Base-by-base conservation (phyloP, 1,140 invertebrate genomes). In the Apis laboriosa region DNA sequence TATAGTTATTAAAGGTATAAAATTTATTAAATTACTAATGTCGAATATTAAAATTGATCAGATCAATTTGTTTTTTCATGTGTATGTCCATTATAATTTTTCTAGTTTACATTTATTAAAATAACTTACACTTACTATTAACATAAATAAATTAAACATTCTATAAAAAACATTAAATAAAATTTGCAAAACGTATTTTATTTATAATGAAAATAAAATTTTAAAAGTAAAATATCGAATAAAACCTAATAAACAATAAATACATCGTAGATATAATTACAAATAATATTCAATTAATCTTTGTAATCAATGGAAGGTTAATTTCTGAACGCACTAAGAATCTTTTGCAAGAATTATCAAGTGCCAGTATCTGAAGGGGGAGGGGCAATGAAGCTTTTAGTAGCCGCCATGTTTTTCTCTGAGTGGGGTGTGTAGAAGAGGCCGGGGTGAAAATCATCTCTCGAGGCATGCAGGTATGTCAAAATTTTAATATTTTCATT, bases 381-480 rank as follows among this genome's bases (percentile, higher is more conserved):
- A 88, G 88, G 86, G 90, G 86, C 84, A 88, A 75, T 81, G 76
- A 88, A 86, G 84, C 84, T 89, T 91, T 86, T 92, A 92, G 92
- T 92, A 91, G 92, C 90, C 93, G 93, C 93, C 93, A 94, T 94
- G 93, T 94, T 94, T 94, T 93, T 94, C 91, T 92, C 90, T 90
- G 91, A 93, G 92, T 93, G 93, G 93, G 93, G 92, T 94, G 93
- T 94, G 91, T 94, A 94, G 92, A 92, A 91, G 92, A 92, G 91
- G 91, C 93, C 94, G 93, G 94, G 93, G 93, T 94, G 93, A 93
- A 94, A 93, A 93, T 94, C 93, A 91, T 94, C 94, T 94, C 93
- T 94, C 92, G 92, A 92, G 93, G 92, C 89, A 94, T 94, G 93
- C 93, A 94, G 93, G 94, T 94, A 93, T 34, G 88, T 91, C 74